Conservation (phyloP, 2,113 vertebrate species). For the Eclectus roratus region DNA sequence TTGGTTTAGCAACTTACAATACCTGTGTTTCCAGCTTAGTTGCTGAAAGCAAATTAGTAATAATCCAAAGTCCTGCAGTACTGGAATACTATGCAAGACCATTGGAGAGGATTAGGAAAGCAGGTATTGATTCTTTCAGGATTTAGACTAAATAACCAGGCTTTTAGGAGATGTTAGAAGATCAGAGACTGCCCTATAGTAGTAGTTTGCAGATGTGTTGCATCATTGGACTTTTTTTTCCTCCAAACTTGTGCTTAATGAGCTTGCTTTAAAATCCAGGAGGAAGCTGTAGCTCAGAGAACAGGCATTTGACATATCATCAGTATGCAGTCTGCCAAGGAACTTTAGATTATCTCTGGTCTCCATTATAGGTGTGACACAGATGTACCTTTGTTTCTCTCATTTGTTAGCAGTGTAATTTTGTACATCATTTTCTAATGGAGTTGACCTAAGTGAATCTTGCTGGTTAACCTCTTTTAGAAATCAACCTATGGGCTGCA, state of each 20-base stretch:
- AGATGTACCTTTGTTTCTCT: not conserved
- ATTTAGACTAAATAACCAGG: not conserved
- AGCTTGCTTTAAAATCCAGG: not conserved
- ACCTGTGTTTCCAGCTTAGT: not conserved
- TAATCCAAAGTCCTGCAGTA: not conserved
- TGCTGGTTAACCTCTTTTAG: not conserved
- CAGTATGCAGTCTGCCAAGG: not conserved
- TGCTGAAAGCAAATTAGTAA: not conserved
- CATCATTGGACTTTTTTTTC: not conserved
- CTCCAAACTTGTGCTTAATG: not conserved
- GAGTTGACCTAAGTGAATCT: not conserved
- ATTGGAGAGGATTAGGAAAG: not conserved
- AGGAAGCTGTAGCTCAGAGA: not conserved
- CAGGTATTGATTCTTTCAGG: not conserved
- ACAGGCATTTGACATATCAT: not conserved
- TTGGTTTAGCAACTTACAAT: not conserved
- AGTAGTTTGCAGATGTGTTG: not conserved
- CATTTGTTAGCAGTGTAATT: not conserved
- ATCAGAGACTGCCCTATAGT: not conserved
- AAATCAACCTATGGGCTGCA: not conserved
- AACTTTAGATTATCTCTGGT: not conserved
- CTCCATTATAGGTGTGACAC: not conserved
- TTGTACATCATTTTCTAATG: not conserved
- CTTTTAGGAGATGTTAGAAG: not conserved
- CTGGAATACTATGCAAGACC: not conserved